Evolutionary conservation across 1,140 invertebrate genomes (phyloP).

Genomic region (Procambarus virginalis): DNA sequence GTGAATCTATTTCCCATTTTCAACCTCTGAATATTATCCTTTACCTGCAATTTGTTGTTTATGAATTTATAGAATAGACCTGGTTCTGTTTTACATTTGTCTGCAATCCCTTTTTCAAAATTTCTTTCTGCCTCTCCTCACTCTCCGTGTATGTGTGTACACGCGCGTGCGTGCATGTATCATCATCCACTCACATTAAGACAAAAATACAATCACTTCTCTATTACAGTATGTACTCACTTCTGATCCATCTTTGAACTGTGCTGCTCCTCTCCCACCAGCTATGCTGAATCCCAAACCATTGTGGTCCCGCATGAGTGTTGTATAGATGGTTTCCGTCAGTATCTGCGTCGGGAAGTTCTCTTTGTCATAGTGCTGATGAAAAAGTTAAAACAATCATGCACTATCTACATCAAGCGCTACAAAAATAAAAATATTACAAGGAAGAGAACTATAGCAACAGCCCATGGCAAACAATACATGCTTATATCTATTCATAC

Average conservation of each 20-base stretch:
- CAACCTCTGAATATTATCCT: too few relatives aligned
- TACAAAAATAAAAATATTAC: slow-evolving; percentile 6
- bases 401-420: slow-evolving; percentile 15
- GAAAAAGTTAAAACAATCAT: slow-evolving; percentile 35
- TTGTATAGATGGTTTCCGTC: slow-evolving; percentile 88
- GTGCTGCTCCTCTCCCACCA: slow-evolving; percentile 91
- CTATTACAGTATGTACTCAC: slow-evolving; percentile 74
- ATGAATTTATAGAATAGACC: too few relatives aligned
- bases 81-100: too few relatives aligned
- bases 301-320: slow-evolving; percentile 90
- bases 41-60: too few relatives aligned
- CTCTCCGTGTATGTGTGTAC: too few relatives aligned
- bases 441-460: not conserved
- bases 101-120: too few relatives aligned
- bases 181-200: not conserved
- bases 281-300: slow-evolving; percentile 96
- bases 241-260: slow-evolving; percentile 82
- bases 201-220: not conserved
- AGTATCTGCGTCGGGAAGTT: slow-evolving; percentile 54
- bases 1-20: too few relatives aligned
- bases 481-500: too few relatives aligned
- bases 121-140: too few relatives aligned
- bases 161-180: too few relatives aligned
- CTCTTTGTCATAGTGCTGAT: slow-evolving; percentile 40
- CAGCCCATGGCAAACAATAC: not conserved